Conservation (phyloP, 2,113 vertebrate genomes). For the Nothoprocta perdicaria region DNA sequence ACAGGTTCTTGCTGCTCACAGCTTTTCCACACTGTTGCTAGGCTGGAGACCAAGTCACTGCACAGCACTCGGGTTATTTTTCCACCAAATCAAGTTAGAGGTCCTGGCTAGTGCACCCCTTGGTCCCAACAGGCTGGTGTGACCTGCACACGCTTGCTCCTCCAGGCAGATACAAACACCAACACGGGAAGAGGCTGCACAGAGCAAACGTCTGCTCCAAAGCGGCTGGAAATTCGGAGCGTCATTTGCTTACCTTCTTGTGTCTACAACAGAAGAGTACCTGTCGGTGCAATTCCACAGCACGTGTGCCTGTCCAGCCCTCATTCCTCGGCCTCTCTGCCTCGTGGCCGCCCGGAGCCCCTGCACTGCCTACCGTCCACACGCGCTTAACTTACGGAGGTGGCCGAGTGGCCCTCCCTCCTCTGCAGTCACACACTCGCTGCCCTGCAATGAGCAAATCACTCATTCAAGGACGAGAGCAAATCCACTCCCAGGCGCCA, state of each 20-base stretch:
- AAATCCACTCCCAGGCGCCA: neutral
- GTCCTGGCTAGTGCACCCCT: neutral
- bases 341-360: too few relatives aligned
- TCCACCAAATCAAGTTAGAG: neutral
- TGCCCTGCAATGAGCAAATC: neutral
- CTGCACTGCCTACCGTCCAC: too few relatives aligned
- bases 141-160: neutral
- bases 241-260: neutral
- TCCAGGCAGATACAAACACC: accelerated
- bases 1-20: neutral
- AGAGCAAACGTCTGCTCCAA: neutral
- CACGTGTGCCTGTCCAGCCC: neutral
- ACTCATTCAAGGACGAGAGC: neutral
- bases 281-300: neutral
- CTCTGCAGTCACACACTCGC: neutral
- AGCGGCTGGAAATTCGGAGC: neutral
- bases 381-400: neutral
- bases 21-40: neutral
- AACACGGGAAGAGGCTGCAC: accelerated
- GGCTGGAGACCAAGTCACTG: neutral
- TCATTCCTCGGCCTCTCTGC: neutral
- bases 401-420: neutral
- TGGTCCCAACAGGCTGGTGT: neutral
- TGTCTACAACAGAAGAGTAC: neutral
- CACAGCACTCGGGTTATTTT: neutral